Conservation (phyloP, 2,888 invertebrate genomes). For the Athalia circularis region DNA sequence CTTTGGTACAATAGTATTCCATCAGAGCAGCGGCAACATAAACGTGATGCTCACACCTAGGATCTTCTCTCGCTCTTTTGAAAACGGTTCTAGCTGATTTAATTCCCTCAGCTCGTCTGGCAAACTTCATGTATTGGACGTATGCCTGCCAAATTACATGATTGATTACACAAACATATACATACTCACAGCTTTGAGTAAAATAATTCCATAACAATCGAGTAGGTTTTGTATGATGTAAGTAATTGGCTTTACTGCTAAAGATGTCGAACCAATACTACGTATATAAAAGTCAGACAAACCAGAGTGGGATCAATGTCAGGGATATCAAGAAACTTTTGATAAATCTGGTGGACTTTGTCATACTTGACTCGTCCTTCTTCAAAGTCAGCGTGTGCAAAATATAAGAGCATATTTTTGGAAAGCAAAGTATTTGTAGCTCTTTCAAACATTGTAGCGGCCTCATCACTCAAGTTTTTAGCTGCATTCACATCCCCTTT, state of each 20-base stretch:
- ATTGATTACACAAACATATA: constrained; percentile 63
- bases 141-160: constrained; percentile 81
- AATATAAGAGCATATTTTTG: constrained; percentile 95
- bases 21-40: constrained; percentile 98
- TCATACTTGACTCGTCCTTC: constrained; percentile 97
- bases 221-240: too few species aligned
- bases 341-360: constrained; percentile 97
- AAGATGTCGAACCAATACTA: too few species aligned
- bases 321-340: constrained; percentile 89
- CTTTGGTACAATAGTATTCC: constrained; percentile 99
- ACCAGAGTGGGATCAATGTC: constrained; percentile 97
- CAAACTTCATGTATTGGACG: constrained; percentile 99
- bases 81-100: constrained; percentile 97
- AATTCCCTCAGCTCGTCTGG: constrained; percentile 97
- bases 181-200: too few species aligned
- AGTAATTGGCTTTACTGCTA: too few species aligned
- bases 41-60: constrained; percentile 88
- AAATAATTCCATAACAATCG: too few species aligned
- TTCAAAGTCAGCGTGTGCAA: constrained; percentile 99
- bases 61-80: constrained; percentile 95
- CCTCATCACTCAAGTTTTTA: constrained; percentile 95
- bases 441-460: constrained; percentile 95
- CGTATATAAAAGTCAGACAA: constrained; percentile 62
- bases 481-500: constrained; percentile 97
- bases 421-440: constrained; percentile 93